Evolutionary conservation across 2,113 vertebrate genomes (phyloP).

Genomic region (Oryzias javanicus): DNA sequence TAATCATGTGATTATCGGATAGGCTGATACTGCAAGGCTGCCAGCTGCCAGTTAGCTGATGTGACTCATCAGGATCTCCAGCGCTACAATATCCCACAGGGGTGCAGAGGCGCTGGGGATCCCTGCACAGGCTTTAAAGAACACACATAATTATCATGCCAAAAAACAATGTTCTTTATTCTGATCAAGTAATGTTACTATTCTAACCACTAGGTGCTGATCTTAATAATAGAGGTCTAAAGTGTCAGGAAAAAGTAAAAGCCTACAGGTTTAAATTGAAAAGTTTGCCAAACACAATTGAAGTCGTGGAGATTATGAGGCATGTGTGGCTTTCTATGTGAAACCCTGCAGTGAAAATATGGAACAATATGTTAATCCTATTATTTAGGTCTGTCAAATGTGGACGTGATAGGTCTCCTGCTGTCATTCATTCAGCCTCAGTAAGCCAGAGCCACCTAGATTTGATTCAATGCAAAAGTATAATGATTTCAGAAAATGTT

Average conservation of each 20-base stretch:
- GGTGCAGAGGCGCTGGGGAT: constrained; percentile 38
- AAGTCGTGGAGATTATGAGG: constrained; percentile 30
- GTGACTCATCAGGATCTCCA: constrained; percentile 67
- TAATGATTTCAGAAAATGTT: constrained; percentile 28
- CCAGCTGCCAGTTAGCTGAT: constrained; percentile 66
- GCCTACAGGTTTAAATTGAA: too few relatives aligned
- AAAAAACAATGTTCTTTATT: neutral
- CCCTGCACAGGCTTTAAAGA: constrained; percentile 23
- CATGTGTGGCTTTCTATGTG: constrained; percentile 19
- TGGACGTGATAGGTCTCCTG: constrained; percentile 35
- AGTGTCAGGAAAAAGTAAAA: too few relatives aligned
- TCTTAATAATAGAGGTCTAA: too few relatives aligned
- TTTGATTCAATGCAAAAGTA: constrained; percentile 41
- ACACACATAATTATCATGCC: constrained; percentile 31
- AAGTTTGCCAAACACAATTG: constrained; percentile 1
- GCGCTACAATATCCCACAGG: constrained; percentile 34
- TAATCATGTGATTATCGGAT: constrained; percentile 72
- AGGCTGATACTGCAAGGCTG: constrained; percentile 67
- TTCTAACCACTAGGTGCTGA: too few relatives aligned
- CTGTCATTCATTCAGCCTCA: constrained; percentile 30
- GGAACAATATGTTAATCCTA: constrained; percentile 44
- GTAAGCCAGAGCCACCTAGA: constrained; percentile 15
- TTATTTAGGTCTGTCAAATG: constrained; percentile 54
- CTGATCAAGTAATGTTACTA: too few relatives aligned
- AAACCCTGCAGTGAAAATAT: constrained; percentile 29